phyloP scores from a whole-genome alignment of 2,797 vertebrate genomes.

The Staurois parvus region DNA sequence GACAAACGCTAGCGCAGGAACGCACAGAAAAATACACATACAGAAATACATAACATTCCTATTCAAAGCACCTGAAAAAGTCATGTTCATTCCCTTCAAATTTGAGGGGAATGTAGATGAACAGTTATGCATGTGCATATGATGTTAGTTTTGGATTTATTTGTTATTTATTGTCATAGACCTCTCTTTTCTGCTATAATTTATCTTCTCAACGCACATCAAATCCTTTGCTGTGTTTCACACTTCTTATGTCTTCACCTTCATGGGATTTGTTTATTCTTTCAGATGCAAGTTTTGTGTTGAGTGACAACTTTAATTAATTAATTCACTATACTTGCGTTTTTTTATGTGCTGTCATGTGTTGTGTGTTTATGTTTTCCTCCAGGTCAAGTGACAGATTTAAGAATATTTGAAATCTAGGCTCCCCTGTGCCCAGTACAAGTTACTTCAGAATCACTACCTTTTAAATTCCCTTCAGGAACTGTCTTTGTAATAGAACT shows the following conservation, averaged over 20 bases:
- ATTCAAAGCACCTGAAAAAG: too few species aligned
- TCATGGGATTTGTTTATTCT: constrained; percentile 12
- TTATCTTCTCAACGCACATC: not conserved
- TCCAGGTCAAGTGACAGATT: constrained; percentile 15
- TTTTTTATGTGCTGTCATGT: constrained; percentile 29
- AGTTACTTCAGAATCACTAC: constrained; percentile 47
- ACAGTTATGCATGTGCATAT: too few species aligned
- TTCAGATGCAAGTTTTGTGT: not conserved
- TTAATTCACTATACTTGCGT: not conserved
- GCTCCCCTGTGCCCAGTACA: constrained; percentile 21
- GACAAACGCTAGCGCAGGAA: too few species aligned
- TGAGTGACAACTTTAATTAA: not conserved
- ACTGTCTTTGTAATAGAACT: constrained; percentile 54
- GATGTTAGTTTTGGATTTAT: too few species aligned
- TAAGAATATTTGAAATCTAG: constrained; percentile 6
- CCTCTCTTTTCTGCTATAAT: not conserved
- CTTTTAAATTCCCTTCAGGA: constrained; percentile 51
- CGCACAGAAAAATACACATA: too few species aligned
- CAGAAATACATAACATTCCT: too few species aligned
- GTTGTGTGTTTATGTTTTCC: constrained; percentile 27
- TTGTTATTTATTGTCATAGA: not conserved
- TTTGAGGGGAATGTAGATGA: too few species aligned
- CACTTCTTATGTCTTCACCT: constrained; percentile 23
- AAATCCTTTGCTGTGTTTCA: not conserved
- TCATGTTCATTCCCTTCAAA: too few species aligned